A percentile compares a stretch with the other conserved stretches of the same genome.
Conservation (phyloP, 2,797 vertebrate species). For the Scolopax bukidnonensis region DNA sequence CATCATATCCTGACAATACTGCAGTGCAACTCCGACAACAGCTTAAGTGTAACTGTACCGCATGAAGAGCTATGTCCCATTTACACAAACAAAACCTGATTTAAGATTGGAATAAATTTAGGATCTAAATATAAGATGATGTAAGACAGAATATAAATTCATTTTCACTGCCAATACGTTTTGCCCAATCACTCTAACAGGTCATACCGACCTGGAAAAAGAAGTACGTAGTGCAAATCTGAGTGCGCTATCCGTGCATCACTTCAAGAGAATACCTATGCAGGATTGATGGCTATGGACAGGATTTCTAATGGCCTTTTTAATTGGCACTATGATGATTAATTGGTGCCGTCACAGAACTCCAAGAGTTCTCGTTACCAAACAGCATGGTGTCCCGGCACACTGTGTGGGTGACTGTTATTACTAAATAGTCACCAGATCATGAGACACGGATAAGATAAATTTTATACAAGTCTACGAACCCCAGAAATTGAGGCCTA, state of each 20-base stretch:
- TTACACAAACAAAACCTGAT: background rate
- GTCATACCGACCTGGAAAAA: background rate
- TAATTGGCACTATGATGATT: slow-evolving; percentile 77
- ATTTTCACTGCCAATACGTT: background rate
- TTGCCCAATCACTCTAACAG: background rate
- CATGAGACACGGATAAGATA: slow-evolving; percentile 39
- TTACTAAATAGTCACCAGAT: slow-evolving; percentile 52
- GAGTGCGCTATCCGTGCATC: background rate
- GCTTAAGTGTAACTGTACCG: background rate
- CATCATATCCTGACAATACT: background rate
- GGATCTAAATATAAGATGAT: background rate
- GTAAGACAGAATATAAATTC: background rate
- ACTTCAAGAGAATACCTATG: slow-evolving; percentile 9
- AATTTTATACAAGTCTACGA: slow-evolving; percentile 2
- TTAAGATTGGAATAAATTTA: background rate
- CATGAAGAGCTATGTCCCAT: background rate
- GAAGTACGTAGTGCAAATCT: background rate
- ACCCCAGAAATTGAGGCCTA: slow-evolving; percentile 19
- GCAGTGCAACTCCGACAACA: background rate
- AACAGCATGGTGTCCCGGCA: slow-evolving; percentile 35
- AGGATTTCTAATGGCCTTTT: slow-evolving; percentile 70
- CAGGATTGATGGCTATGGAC: slow-evolving; percentile 56
- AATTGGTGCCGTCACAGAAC: slow-evolving; percentile 70
- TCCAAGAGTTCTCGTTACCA: slow-evolving; percentile 72
- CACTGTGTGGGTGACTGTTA: slow-evolving; percentile 60